phyloP scores from a whole-genome alignment of 2,113 vertebrate genomes.

The Nasalis larvatus region DNA sequence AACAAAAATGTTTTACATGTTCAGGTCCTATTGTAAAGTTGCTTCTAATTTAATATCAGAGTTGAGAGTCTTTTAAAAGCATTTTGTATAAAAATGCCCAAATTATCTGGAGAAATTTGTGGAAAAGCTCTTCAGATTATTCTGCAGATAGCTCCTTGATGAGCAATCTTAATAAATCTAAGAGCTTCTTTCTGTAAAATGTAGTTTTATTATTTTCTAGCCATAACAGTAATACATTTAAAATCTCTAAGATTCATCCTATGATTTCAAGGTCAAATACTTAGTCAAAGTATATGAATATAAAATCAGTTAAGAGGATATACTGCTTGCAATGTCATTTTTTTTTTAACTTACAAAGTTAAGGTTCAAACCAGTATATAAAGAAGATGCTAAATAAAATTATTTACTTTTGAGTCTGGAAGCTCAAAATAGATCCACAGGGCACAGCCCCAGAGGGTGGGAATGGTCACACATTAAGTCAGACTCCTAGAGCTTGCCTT shows the following conservation, averaged over 20 bases:
- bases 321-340: background rate
- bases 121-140: background rate
- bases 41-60: background rate
- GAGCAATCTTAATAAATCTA: background rate
- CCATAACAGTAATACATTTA: background rate
- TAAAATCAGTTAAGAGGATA: background rate
- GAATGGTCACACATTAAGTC: background rate
- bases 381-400: constrained; percentile 49
- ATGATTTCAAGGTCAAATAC: background rate
- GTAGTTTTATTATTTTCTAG: background rate
- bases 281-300: background rate
- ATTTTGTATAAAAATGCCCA: background rate
- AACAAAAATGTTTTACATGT: background rate
- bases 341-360: constrained; percentile 35
- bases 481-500: background rate
- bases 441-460: background rate
- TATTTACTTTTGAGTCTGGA: constrained; percentile 11
- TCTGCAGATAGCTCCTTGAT: background rate
- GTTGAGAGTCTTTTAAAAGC: background rate
- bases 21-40: background rate
- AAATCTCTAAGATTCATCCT: background rate
- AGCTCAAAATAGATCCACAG: background rate
- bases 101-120: background rate
- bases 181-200: background rate
- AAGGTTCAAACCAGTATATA: background rate